Conservation (phyloP, 2,113 vertebrate species). For the Cettia cetti region DNA sequence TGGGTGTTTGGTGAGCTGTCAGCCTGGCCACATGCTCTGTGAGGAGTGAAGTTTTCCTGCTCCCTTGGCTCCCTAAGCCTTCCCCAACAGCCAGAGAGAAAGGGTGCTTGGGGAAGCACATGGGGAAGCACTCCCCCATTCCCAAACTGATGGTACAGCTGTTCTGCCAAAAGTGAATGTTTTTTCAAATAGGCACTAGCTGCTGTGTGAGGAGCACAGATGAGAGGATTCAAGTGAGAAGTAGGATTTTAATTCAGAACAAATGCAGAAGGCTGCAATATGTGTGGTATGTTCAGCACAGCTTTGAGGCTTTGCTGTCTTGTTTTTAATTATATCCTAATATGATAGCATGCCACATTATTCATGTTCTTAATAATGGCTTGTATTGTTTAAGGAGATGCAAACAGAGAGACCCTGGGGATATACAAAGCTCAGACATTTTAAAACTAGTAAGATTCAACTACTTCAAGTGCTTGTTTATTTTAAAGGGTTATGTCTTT, state of each 20-base stretch:
- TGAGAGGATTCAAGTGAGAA: background rate
- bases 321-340: slow-evolving; percentile 49
- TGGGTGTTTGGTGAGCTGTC: background rate
- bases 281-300: background rate
- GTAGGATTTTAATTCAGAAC: slow-evolving; percentile 32
- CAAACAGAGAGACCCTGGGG: slow-evolving; percentile 22
- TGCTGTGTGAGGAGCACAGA: background rate
- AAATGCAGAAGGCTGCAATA: background rate
- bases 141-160: fast-evolving
- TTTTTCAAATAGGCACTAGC: background rate
- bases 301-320: slow-evolving; percentile 14
- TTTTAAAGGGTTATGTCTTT: background rate
- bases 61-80: background rate
- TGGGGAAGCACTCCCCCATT: fast-evolving
- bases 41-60: background rate
- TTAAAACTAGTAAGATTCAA: background rate
- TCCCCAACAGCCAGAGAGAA: background rate
- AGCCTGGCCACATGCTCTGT: fast-evolving
- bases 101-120: background rate
- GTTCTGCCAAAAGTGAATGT: background rate
- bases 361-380: slow-evolving; percentile 12
- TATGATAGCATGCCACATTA: background rate
- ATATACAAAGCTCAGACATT: background rate
- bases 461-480: background rate
- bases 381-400: slow-evolving; percentile 26